A percentile compares a stretch with the other conserved stretches of the same genome.
Evolutionary conservation across 2,797 vertebrate genomes (phyloP).

Genomic region (Bufotes viridis): DNA sequence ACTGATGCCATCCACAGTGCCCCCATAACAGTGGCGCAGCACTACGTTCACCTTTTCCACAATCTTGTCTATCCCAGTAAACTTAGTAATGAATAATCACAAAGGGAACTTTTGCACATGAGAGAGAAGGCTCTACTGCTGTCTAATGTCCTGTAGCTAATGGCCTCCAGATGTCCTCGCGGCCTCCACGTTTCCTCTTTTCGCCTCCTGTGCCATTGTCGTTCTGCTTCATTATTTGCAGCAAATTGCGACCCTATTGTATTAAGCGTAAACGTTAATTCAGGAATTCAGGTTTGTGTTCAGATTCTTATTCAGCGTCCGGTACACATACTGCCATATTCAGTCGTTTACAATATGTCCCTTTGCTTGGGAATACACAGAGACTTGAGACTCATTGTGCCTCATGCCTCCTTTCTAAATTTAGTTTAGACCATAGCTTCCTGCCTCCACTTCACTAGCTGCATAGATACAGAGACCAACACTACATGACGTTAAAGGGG

Average conservation of each 20-base stretch:
- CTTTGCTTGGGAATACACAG: not conserved
- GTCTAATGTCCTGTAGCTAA: slow-evolving; percentile 21
- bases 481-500: no score
- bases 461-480: no score
- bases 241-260: slow-evolving; percentile 13
- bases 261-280: not conserved
- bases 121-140: not conserved
- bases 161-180: not conserved
- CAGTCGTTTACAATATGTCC: not conserved
- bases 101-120: no score
- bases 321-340: not conserved
- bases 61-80: not conserved
- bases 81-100: not conserved
- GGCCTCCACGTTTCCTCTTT: not conserved
- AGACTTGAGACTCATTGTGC: not conserved
- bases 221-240: slow-evolving; percentile 19
- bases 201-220: not conserved
- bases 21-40: not conserved
- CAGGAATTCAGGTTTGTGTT: not conserved
- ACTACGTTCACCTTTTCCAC: not conserved
- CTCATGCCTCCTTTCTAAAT: no score
- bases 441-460: no score
- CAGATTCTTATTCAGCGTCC: not conserved
- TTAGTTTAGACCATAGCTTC: no score
- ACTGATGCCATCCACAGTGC: not conserved